Base-by-base conservation (phyloP, 2,888 invertebrate genomes). In the Encarsia formosa region DNA sequence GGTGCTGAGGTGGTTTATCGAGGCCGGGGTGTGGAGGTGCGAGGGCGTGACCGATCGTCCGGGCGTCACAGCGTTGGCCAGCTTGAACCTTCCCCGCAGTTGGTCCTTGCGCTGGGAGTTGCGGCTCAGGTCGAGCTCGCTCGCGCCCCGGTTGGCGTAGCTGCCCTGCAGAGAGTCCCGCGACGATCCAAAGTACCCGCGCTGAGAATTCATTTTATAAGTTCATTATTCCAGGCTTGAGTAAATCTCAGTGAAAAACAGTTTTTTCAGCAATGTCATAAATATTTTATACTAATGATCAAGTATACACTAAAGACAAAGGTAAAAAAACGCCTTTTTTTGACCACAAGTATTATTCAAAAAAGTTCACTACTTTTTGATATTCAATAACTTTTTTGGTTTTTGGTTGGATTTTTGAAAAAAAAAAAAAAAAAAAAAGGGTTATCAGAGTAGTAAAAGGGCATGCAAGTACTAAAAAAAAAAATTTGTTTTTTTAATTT, bases 121-220 rank as follows among this genome's bases (percentile, higher is more conserved):
- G 71, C 81, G 81, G 65, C 87, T 86, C 63, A 89, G 81, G 76
- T 89, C 88, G 65, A 88, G 79, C 74, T 88, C 88, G 74, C 86
- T 87, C 69, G 82, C 78, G 62, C 73, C 81, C 65, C 83, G 79
- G 74, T 84, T 84, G 65, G 82, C 79, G 74, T 83, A 83, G 66
- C 83, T 82, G 62, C 83, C 80, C 63, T 84, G 81, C 71, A 87
- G 79, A 66, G 88, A 88, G 71, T 88, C 87, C 65, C 87, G 81
- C 64, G 86, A 87, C 70, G 82, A 78, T 65, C 82, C 81, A 70
- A 84, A 83, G 76, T 83, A 84, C 69, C 81, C 81, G 78, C 83
- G 82, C 69, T 65, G 64, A 60, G n/a, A n/a, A n/a, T n/a, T n/a
- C n/a, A n/a, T n/a, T n/a, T n/a, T n/a, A n/a, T n/a, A n/a, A n/a